Evolutionary conservation across 2,797 vertebrate species (phyloP), one percentile per base, ranked within the genome.

Genomic region (Sebastes ruberrimus): DNA sequence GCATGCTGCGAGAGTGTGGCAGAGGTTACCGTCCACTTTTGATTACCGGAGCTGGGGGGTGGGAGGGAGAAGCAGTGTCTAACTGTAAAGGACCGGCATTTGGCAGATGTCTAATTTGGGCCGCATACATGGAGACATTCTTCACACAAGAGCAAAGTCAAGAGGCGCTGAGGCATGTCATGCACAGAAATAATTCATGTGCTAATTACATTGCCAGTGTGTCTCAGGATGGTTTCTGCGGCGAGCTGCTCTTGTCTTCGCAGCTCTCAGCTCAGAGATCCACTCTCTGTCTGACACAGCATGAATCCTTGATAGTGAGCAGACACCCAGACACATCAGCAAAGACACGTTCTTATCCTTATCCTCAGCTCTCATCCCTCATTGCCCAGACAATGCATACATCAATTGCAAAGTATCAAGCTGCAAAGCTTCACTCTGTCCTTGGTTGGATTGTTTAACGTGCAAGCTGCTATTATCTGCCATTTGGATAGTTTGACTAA

Each of bases 131-230:
- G 71, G 76, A 90, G 89, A 89, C 92, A 76, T 89, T 91, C 80
- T 81, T 89, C 86, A 90, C 85, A 93, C 88, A 76, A 92, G 86
- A 88, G 89, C 80, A 84, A 93, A 94, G 92, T 90, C 88, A 85
- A 92, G 90, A 89, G 92, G 88, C 86, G 61, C 88, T 82, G 90
- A 94, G 90, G 90, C 92, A 72, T 89, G 92, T 91, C 90, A 89
- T 72, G 77, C 83, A 86, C 86, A 88, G 89, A 93, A 95, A 94
- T 94, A 92, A 95, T 94, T 95, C 86, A 94, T 93, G 90, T 86
- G 88, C 91, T 95, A 95, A 96, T 95, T 95, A 94, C 85, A 73
- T 81, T 14, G 82, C 87, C 85, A 85, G 88, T 79, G 90, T 86
- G 87, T 94, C 92, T 92, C 83, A 3, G 76, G 84, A 85, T 89